phyloP scores from a whole-genome alignment of 2,113 vertebrate species.

The Peromyscus leucopus region DNA sequence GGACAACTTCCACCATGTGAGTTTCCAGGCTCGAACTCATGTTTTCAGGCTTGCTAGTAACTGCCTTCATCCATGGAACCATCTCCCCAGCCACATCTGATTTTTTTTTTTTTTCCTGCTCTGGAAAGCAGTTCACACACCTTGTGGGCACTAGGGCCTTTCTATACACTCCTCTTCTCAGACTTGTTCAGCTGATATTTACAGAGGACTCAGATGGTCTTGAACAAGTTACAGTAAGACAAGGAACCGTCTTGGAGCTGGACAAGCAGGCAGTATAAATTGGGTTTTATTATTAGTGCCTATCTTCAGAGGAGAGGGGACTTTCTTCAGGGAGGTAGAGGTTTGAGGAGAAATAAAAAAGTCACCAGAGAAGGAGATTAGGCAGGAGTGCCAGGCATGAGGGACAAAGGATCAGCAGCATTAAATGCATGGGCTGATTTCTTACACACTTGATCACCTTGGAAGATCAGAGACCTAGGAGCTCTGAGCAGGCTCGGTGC shows the following conservation, averaged over 20 bases:
- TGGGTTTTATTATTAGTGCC: not conserved
- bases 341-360: not conserved
- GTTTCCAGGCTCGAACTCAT: not conserved
- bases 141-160: not conserved
- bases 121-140: not conserved
- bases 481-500: not conserved
- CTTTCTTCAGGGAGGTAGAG: not conserved
- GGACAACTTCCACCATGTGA: not conserved
- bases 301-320: not conserved
- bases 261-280: not conserved
- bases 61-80: not conserved
- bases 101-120: not conserved
- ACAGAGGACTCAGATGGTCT: not conserved
- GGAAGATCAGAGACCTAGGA: not conserved
- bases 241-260: not conserved
- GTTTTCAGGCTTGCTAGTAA: not conserved
- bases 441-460: not conserved
- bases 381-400: not conserved
- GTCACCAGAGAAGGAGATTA: not conserved
- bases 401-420: not conserved
- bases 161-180: not conserved
- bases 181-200: not conserved
- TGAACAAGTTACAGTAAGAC: not conserved
- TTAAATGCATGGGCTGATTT: not conserved
- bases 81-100: not conserved